Evolutionary conservation across 2,797 vertebrate species (phyloP), one percentile per base, ranked within the genome.

Genomic region (Chloroceryle inda): DNA sequence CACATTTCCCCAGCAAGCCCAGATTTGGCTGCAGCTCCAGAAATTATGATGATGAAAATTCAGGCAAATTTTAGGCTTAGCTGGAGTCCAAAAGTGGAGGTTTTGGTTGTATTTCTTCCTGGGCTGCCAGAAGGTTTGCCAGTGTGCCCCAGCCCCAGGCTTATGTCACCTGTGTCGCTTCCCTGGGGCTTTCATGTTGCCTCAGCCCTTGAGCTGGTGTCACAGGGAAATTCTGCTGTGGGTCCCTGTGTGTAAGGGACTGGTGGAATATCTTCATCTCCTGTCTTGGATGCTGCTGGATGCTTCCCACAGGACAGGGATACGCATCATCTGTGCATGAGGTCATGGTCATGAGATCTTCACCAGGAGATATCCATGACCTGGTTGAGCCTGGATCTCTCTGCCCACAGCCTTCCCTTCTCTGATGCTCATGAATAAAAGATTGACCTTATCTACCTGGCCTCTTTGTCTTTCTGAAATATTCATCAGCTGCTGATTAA

Each of bases 401-500:
- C 89, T 33, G 44, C 59, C 83, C 77, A 63, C 49, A 29, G 45
- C 74, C 40, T 91, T 79, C 72, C 59, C 31, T 92, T 96, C 93
- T 84, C 50, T 4, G 10, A 37, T 11, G 26, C 52, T 82, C 90
- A 85, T 97, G 63, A 97, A 97, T 97, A 95, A 97, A 93, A 84
- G 14, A 97, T 96, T 53, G 29, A 13, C 72, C 77, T n/a, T 13
- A 63, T 91, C 92, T 95, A 97, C 97, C 95, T 95, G 91, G 94
- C 86, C 97, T 97, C 94, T 97, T 97, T 97, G 97, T 97, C 94
- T 72, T 92, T 22, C 18, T 97, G 80, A 97, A 97, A 96, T 95
- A 97, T 97, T 97, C 26, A 97, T 96, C 5, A 4, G 40, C 35
- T 89, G 94, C 97, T 97, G 94, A 97, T 97, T 97, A 97, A 97